Base-by-base conservation (phyloP, 1,140 invertebrate genomes). In the Saccostrea cuccullata region DNA sequence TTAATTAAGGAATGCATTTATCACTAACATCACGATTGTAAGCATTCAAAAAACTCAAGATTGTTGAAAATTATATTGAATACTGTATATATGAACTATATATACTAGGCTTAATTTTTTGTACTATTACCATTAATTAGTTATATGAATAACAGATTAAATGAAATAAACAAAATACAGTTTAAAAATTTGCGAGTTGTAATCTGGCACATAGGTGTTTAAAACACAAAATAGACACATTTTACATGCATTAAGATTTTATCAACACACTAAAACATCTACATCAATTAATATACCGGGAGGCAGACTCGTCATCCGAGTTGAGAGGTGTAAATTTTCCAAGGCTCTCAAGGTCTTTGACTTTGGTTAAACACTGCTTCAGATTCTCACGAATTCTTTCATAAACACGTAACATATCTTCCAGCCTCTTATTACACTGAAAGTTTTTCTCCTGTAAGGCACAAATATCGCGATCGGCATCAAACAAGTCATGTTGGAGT, bases 381-480 rank as follows among this genome's bases (percentile, higher is more conserved):
- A 90, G 47, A 58, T 90, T 90, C 47, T 82, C 89, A 9, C 87
- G 84, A 15, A 90, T 90, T 73, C 87, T 26, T 73, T 90, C 89
- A 36, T 90, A 90, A 8, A 90, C 89, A 70, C 84, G 85, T 0
- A 87, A 55, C 89, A 90, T 90, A 73, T 87, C 89, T 5, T 88
- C 87, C 26, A 87, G 67, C 36, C 86, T 82, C 23, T 88, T 88
- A 26, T 90, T 87, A 15, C 83, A 47, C 20, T 82, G 82, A 9
- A 60, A 84, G 84, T 88, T 90, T 40, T 86, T 86, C 55, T 90
- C 86, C 58, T 90, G 82, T 15, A 90, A 23, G 2, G 64, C 64
- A 77, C 86, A 90, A 26, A 90, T 84, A 55, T 90, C 89, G 12
- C 87, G 36, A 55, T 90, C 89, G 13, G 86, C 84, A 1, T 90